Base-by-base conservation (phyloP, 2,888 invertebrate genomes). In the Cheiracanthium punctorium region DNA sequence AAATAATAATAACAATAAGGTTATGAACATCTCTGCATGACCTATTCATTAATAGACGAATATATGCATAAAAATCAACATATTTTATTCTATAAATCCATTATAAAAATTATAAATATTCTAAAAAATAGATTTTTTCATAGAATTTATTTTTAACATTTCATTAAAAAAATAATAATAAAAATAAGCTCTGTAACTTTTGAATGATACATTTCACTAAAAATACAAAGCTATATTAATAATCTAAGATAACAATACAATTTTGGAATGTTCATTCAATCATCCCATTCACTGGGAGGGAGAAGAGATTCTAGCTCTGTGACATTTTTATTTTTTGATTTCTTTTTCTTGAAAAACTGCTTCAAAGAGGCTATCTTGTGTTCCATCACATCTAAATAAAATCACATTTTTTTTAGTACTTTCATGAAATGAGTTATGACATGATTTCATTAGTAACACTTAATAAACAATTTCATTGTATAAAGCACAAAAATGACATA, bases 351-450 rank as follows among this genome's bases (percentile, higher is more conserved):
- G 10, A 86, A 79, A 52, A 86, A 58, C 33, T 80, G 12, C 52
- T 52, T 86, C 43, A 86, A 37, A 20, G 80, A 70, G 1, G 43
- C 52, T 17, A 81, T 71, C 71, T 75, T 86, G 2, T 48, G 80
- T n/a, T 86, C 86, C 80, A 86, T 81, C 14, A 86, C 86, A 73
- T 86, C 86, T 86, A 37, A 37, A 37, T 37, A 37, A 37, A 37
- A 37, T 7, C 10, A 37, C 4, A 37, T 7, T 7, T 37, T 37
- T 37, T 4, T 37, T 37, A 37, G 52, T 52, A 86, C 12, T 37
- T 37, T 12, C 12, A n/a, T n/a, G n/a, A n/a, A n/a, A n/a, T n/a
- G n/a, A n/a, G n/a, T n/a, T n/a, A n/a, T n/a, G n/a, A n/a, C n/a
- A n/a, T n/a, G n/a, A n/a, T n/a, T n/a, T n/a, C n/a, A n/a, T n/a